phyloP scores from a whole-genome alignment of 2,113 vertebrate species.

The Paramisgurnus dabryanus region DNA sequence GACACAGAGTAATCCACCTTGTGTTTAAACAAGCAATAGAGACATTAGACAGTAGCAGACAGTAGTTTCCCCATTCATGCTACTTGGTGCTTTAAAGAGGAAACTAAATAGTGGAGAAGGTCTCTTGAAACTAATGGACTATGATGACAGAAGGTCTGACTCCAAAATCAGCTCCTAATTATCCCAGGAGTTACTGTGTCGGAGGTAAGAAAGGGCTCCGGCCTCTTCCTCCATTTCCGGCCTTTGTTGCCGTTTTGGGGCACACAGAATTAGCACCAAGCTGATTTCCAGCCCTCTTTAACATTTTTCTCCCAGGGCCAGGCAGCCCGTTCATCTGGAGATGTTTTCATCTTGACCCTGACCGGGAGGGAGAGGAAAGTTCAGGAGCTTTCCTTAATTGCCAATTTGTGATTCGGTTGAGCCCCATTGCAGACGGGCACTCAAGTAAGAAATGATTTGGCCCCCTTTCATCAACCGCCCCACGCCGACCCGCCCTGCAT shows the following conservation, averaged over 20 bases:
- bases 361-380: background rate
- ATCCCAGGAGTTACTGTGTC: conserved; percentile 72
- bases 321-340: conserved; percentile 39
- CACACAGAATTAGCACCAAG: conserved; percentile 47
- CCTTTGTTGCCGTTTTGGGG: conserved; percentile 59
- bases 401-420: conserved; percentile 64
- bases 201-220: conserved; percentile 58
- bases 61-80: background rate
- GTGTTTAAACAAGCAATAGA: background rate
- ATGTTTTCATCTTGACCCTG: conserved; percentile 50
- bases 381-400: conserved; percentile 62
- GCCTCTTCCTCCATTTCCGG: conserved; percentile 59
- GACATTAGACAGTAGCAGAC: too few species aligned
- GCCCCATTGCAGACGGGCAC: conserved; percentile 56
- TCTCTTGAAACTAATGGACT: background rate
- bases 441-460: conserved; percentile 62
- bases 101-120: background rate
- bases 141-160: conserved; percentile 14
- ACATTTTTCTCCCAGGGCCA: conserved; percentile 21
- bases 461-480: conserved; percentile 56
- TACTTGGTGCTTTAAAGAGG: background rate
- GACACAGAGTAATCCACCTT: conserved; percentile 47
- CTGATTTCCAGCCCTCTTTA: conserved; percentile 21
- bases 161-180: conserved; percentile 71
- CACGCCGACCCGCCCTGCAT: conserved; percentile 28